These are phyloP conservation scores for Bettongia penicillata DNA, from an alignment of 2,113 vertebrate genomes.

Conservation along the genomic window DNA sequence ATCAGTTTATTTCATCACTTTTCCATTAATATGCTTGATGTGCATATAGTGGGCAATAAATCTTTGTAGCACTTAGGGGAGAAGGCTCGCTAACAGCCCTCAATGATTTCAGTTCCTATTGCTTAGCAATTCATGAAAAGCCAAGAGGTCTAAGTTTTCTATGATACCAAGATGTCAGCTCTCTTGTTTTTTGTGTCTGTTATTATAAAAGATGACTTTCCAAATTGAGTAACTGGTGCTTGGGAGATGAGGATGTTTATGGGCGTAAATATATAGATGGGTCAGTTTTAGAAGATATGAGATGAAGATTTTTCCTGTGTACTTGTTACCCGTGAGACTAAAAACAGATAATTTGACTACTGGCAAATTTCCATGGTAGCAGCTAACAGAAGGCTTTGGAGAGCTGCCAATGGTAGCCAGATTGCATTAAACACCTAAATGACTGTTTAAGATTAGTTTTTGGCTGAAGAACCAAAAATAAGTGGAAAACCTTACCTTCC, in stretches of 20 bases:
- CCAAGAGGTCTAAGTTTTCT: neutral
- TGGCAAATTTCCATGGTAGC: conserved; percentile 62
- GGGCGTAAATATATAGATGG: neutral
- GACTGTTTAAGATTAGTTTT: conserved; percentile 59
- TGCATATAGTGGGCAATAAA: neutral
- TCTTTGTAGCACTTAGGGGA: neutral
- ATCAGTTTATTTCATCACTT: neutral
- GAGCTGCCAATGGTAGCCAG: conserved; percentile 48
- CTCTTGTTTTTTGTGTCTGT: conserved; percentile 9
- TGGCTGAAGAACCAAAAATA: conserved; percentile 53
- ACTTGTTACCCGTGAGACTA: conserved; percentile 45
- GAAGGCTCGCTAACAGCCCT: neutral
- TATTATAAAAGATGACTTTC: conserved; percentile 27
- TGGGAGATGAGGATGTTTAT: conserved; percentile 23
- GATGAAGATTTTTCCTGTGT: conserved; percentile 38
- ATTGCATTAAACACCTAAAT: conserved; percentile 68
- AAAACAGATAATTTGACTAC: conserved; percentile 68
- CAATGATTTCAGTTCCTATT: neutral
- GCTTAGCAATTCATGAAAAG: neutral
- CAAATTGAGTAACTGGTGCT: neutral
- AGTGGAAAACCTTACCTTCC: neutral
- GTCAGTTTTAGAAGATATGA: neutral
- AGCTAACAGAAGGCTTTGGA: conserved; percentile 62
- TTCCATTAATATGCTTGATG: neutral
- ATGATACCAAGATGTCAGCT: neutral